Evolutionary conservation across 2,113 vertebrate genomes (phyloP).

Genomic region (Ovibos moschatus): DNA sequence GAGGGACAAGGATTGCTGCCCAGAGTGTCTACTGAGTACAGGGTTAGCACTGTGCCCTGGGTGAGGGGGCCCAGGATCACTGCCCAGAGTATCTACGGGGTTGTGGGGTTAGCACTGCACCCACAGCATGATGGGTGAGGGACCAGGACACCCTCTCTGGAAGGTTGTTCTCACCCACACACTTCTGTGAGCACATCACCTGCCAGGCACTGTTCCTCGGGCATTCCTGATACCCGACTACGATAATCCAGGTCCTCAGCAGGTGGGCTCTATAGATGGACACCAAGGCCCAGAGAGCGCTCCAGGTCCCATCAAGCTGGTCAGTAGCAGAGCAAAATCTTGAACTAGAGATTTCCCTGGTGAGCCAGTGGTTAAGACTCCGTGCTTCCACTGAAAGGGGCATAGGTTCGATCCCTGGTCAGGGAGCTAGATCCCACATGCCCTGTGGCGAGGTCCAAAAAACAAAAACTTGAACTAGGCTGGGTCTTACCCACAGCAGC

Average conservation of each 20-base stretch:
- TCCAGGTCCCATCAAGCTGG: neutral
- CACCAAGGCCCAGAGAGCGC: neutral
- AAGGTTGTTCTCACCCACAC: neutral
- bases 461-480: neutral
- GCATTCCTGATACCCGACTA: neutral
- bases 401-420: neutral
- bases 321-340: neutral
- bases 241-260: rapidly evolving
- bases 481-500: neutral
- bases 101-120: neutral
- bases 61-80: too few relatives aligned
- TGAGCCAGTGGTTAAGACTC: neutral
- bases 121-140: too few relatives aligned
- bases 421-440: neutral
- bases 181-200: neutral
- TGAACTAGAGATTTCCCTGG: neutral
- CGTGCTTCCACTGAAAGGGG: neutral
- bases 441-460: neutral
- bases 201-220: neutral
- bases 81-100: rapidly evolving
- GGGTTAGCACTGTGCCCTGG: too few relatives aligned
- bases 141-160: neutral
- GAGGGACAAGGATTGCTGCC: too few relatives aligned
- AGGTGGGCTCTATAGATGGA: neutral
- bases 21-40: neutral